Conservation (phyloP, 2,797 vertebrate genomes). For the Nyctalus aviator region DNA sequence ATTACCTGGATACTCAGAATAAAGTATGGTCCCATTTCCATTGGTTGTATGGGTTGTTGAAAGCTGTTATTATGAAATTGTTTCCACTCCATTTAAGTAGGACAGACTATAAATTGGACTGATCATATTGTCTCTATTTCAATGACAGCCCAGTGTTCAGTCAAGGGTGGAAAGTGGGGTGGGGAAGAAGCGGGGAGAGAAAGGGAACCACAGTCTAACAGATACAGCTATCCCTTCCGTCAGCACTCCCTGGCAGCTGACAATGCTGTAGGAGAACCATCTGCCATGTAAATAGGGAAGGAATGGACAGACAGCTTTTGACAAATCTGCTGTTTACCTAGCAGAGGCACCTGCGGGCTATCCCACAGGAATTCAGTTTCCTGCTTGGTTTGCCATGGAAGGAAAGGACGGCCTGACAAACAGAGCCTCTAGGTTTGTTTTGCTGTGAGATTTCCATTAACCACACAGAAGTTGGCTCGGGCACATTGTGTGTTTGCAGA, state of each 20-base stretch:
- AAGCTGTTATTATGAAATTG: slow-evolving; percentile 69
- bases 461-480: slow-evolving; percentile 50
- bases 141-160: slow-evolving; percentile 49
- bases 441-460: slow-evolving; percentile 68
- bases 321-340: slow-evolving; percentile 56
- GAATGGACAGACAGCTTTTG: slow-evolving; percentile 53
- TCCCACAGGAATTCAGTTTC: slow-evolving; percentile 59
- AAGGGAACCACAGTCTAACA: slow-evolving; percentile 19
- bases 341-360: slow-evolving; percentile 37
- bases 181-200: not conserved
- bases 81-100: slow-evolving; percentile 52
- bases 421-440: slow-evolving; percentile 65
- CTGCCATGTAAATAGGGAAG: not conserved
- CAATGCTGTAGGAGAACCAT: slow-evolving; percentile 48
- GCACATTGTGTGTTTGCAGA: slow-evolving; percentile 52
- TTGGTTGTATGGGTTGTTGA: slow-evolving; percentile 65
- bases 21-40: slow-evolving; percentile 71
- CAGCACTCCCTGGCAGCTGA: not conserved
- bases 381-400: slow-evolving; percentile 32
- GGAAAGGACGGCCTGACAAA: slow-evolving; percentile 16
- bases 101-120: slow-evolving; percentile 47
- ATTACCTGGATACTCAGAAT: slow-evolving; percentile 64
- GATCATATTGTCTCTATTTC: slow-evolving; percentile 61
- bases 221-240: slow-evolving; percentile 62
- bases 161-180: not conserved